These are phyloP conservation scores for Pseudomyrmex cubaensis DNA, from an alignment of 1,140 invertebrate genomes.

Conservation along the genomic window DNA sequence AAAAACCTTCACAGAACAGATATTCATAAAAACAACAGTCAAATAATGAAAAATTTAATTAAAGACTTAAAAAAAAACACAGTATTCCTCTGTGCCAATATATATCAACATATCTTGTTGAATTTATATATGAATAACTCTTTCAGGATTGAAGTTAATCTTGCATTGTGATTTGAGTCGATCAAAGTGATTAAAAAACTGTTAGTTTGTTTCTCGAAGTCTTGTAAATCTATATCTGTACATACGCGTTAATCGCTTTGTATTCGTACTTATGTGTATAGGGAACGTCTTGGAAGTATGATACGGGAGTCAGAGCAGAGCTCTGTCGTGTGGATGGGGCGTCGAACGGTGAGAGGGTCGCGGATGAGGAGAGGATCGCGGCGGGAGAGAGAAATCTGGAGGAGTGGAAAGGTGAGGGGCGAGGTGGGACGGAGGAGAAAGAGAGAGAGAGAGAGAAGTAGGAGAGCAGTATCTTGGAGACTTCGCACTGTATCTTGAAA, in stretches of 20 bases:
- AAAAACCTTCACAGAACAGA: not conserved
- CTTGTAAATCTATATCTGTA: conserved; percentile 20
- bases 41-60: not conserved
- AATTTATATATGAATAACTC: too few relatives aligned
- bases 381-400: conserved; percentile 53
- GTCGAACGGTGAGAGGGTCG: conserved; percentile 71
- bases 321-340: conserved; percentile 63
- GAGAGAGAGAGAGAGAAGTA: conserved; percentile 76
- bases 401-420: conserved; percentile 59
- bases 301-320: conserved; percentile 77
- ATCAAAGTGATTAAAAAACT: conserved; percentile 5
- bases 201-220: conserved; percentile 7
- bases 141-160: too few relatives aligned
- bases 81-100: not conserved
- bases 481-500: conserved; percentile 86
- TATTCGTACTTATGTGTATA: conserved; percentile 49
- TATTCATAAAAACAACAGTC: conserved; percentile 1
- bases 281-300: conserved; percentile 80
- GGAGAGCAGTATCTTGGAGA: conserved; percentile 86
- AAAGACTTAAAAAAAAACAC: too few relatives aligned
- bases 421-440: conserved; percentile 61
- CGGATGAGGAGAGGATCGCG: conserved; percentile 60
- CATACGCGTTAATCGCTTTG: conserved; percentile 63
- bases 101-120: too few relatives aligned
- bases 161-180: not conserved